phyloP scores from a whole-genome alignment of 1,140 invertebrate species.

The Pararge aegeria region DNA sequence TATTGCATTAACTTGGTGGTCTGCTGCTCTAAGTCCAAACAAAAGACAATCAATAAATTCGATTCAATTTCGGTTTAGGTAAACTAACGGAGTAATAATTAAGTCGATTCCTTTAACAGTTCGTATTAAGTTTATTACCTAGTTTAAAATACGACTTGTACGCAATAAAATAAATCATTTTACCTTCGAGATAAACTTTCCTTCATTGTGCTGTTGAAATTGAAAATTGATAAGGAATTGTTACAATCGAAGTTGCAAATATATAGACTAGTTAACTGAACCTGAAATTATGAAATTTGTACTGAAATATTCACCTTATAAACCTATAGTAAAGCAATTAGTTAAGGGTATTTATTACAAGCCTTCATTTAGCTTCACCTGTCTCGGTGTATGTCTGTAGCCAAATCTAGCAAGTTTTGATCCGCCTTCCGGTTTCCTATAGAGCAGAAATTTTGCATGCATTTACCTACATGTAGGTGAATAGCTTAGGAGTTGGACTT shows the following conservation, averaged over 20 bases:
- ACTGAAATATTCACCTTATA: neutral
- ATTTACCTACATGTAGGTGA: too few species aligned
- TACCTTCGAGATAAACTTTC: slow-evolving; percentile 47
- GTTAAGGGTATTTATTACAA: too few species aligned
- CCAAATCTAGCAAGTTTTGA: too few species aligned
- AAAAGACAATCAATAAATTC: slow-evolving; percentile 41
- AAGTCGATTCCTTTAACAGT: slow-evolving; percentile 45
- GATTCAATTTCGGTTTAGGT: slow-evolving; percentile 44
- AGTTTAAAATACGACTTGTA: slow-evolving; percentile 43
- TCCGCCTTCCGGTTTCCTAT: too few species aligned
- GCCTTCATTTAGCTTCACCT: too few species aligned
- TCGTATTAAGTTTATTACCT: slow-evolving; percentile 52
- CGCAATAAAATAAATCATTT: slow-evolving; percentile 61
- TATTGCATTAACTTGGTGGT: neutral
- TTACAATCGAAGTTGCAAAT: slow-evolving; percentile 31
- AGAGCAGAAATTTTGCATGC: too few species aligned
- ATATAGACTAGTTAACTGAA: slow-evolving; percentile 31
- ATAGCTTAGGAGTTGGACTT: too few species aligned
- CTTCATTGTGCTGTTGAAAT: slow-evolving; percentile 45
- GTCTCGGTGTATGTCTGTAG: too few species aligned
- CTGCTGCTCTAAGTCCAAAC: slow-evolving; percentile 1
- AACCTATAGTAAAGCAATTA: too few species aligned
- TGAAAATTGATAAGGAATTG: slow-evolving; percentile 34
- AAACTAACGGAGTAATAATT: slow-evolving; percentile 49
- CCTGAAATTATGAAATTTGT: slow-evolving; percentile 21